Evolutionary conservation across 2,888 invertebrate species (phyloP), one percentile per base, ranked within the genome.

Genomic region (Scaptomyza cyrtandrae): DNA sequence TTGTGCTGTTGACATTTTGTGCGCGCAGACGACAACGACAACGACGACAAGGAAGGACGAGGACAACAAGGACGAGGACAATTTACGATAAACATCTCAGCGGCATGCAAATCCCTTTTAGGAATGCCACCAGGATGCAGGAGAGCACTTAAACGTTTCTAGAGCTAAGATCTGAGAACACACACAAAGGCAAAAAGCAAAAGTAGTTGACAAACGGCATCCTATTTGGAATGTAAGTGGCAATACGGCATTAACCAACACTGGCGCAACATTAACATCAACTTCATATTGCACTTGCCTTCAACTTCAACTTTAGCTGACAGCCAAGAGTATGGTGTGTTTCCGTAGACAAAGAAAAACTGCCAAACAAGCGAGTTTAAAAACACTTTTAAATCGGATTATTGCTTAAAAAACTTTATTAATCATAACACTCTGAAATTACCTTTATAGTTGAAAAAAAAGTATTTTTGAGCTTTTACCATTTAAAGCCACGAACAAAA

Each of bases 91-190:
- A 89, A 87, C 88, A 85, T 85, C 89, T 89, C 85, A 81, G 86
- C 82, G 89, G 85, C 86, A 85, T 87, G 89, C 85, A 89, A 89
- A 89, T 87, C 85, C 85, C 78, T 88, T 82, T 86, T 86, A 86
- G 76, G 70, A 79, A 79, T 65, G 72, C 80, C 77, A 77, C 48
- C 80, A 80, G 65, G 87, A n/a, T 87, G 62, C 78, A 70, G 78
- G 64, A 80, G 87, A 68, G 81, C 81, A 71, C 81, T 87, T 69
- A 69, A 71, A 53, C 71, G 37, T 31, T 58, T 56, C 33, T 37
- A 77, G 60, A 27, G 50, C 49, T 49, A 33, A 33, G 49, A 48
- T 29, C 29, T 6, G 33, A 56, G 46, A 31, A 14, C 39, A 44
- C 44, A n/a, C 13, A 68, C 14, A 39, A 16, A 41, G 24, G 24